phyloP scores from a whole-genome alignment of 1,140 invertebrate genomes.

The Paralvinella palmiformis region DNA sequence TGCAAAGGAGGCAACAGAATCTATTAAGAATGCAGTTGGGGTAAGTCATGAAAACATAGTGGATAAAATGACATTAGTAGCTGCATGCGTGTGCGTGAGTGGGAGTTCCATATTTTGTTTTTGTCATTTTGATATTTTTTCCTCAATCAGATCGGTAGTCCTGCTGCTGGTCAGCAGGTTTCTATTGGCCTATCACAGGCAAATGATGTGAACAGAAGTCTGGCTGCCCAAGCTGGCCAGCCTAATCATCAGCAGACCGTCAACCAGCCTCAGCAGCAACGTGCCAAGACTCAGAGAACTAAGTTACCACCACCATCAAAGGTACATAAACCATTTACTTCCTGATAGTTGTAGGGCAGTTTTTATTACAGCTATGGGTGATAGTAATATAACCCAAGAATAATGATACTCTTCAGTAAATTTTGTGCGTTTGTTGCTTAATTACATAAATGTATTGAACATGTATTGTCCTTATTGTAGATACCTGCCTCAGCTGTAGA shows the following conservation, averaged over 20 bases:
- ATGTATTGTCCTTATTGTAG: conserved; percentile 47
- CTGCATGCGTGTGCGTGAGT: too few species aligned
- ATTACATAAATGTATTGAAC: not conserved
- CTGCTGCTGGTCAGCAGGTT: too few species aligned
- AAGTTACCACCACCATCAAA: conserved; percentile 84
- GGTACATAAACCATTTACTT: too few species aligned
- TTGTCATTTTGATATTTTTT: too few species aligned
- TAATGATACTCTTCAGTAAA: too few species aligned
- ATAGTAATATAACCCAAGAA: too few species aligned
- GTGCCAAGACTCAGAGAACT: conserved; percentile 68
- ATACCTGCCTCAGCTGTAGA: conserved; percentile 90
- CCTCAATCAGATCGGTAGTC: too few species aligned
- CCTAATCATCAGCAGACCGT: conserved; percentile 23
- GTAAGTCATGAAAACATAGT: conserved; percentile 34
- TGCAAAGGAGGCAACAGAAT: conserved; percentile 59
- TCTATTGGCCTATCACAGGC: too few species aligned
- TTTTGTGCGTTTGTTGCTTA: not conserved
- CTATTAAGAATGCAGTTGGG: conserved; percentile 57
- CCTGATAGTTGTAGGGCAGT: too few species aligned
- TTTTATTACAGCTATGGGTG: too few species aligned
- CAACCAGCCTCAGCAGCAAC: conserved; percentile 30
- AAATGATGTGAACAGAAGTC: conserved; percentile 21
- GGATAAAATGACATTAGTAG: too few species aligned
- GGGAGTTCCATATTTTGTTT: too few species aligned
- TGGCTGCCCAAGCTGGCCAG: not conserved